Evolutionary conservation across 2,113 vertebrate genomes (phyloP).

Genomic region (Sylvilagus bachmani): DNA sequence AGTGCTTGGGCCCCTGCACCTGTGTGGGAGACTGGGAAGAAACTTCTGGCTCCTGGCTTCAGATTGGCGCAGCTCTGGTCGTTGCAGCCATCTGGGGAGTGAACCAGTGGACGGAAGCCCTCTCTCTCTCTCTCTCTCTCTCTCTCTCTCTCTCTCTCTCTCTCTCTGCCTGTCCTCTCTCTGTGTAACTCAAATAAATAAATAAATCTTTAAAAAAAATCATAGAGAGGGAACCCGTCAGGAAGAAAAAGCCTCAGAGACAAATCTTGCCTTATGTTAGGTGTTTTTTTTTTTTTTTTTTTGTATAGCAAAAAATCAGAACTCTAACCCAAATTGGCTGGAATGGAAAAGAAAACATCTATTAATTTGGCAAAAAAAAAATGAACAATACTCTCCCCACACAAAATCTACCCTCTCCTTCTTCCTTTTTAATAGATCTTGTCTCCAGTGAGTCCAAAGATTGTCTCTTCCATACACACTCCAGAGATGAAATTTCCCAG

Average conservation of each 20-base stretch:
- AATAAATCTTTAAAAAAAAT: too few relatives aligned
- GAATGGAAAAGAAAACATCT: neutral
- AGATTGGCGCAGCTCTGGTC: too few relatives aligned
- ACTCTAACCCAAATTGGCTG: neutral
- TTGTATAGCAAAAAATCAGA: neutral
- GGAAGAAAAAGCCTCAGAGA: neutral
- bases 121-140: too few relatives aligned
- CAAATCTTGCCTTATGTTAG: neutral
- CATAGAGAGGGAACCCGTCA: too few relatives aligned
- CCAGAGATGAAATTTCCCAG: neutral
- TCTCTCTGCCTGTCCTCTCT: too few relatives aligned
- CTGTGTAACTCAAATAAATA: too few relatives aligned
- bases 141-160: too few relatives aligned
- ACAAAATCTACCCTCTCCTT: neutral
- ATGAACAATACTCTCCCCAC: neutral
- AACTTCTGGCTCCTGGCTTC: too few relatives aligned
- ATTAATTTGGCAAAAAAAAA: conserved; percentile 57
- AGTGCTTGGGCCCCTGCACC: too few relatives aligned
- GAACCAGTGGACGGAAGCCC: too few relatives aligned
- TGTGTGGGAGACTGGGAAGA: too few relatives aligned
- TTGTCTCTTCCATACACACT: neutral
- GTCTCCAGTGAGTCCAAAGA: neutral
- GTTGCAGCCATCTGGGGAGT: too few relatives aligned
- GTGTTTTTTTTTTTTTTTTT: neutral
- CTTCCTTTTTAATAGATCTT: neutral